phyloP scores from a whole-genome alignment of 2,888 invertebrate species.

The Trissonchulus sp. region DNA sequence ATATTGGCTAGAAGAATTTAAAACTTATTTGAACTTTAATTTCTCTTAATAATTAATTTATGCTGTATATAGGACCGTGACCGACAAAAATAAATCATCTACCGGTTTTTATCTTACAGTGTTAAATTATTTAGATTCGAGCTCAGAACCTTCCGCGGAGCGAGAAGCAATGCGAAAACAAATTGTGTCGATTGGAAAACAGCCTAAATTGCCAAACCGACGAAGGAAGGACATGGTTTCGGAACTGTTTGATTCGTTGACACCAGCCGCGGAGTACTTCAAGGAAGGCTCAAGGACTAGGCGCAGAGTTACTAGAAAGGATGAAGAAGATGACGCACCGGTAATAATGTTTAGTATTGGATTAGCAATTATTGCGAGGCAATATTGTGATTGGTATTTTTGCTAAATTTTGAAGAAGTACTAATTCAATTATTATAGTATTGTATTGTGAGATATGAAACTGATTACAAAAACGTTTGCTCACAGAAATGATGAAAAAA shows the following conservation, averaged over 20 bases:
- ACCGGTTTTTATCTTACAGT: too few species aligned
- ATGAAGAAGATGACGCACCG: neutral
- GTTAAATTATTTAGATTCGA: too few species aligned
- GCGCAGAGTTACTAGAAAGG: conserved; percentile 26
- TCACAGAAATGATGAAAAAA: too few species aligned
- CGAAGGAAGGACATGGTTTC: conserved; percentile 45
- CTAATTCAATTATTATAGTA: too few species aligned
- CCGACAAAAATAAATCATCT: too few species aligned
- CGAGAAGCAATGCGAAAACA: conserved; percentile 36
- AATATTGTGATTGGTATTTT: neutral
- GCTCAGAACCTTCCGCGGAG: neutral
- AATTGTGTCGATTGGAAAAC: conserved; percentile 48
- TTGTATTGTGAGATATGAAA: too few species aligned
- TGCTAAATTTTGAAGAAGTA: conserved; percentile 1
- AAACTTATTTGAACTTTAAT: too few species aligned
- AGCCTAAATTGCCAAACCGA: conserved; percentile 41
- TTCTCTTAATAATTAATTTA: too few species aligned
- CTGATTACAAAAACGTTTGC: too few species aligned
- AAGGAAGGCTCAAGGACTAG: conserved; percentile 41
- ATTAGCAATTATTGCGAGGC: neutral
- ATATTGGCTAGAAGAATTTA: too few species aligned
- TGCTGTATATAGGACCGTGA: too few species aligned
- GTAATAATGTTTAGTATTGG: neutral
- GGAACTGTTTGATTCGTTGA: conserved; percentile 46
- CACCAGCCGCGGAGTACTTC: conserved; percentile 43